Conservation (phyloP, 2,888 invertebrate species). For the Gymnocheta viridis region DNA sequence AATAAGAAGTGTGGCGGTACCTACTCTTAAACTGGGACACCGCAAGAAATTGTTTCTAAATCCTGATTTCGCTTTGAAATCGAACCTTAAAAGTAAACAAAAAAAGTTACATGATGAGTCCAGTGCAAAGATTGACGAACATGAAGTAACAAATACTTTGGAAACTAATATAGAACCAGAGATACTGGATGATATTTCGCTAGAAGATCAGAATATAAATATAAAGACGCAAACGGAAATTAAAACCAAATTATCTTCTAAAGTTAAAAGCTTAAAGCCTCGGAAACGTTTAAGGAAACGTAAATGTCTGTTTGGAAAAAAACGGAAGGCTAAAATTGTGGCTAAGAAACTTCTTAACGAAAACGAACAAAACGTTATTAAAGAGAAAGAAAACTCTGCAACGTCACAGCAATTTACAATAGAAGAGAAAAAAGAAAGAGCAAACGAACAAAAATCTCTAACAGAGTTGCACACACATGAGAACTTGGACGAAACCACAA, state of each 20-base stretch:
- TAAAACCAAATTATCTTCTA: neutral
- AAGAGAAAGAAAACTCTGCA: neutral
- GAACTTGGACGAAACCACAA: neutral
- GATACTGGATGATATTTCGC: neutral
- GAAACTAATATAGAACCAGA: neutral
- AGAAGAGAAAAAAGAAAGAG: neutral
- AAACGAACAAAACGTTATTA: neutral
- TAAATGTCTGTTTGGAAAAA: neutral
- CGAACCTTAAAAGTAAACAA: neutral
- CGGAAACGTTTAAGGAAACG: neutral
- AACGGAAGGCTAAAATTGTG: neutral
- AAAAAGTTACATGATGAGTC: neutral
- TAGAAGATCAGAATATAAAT: neutral
- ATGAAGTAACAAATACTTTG: neutral
- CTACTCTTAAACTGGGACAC: constrained; percentile 76
- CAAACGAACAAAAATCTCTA: neutral
- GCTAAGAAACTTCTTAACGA: neutral
- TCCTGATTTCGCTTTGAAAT: constrained; percentile 47
- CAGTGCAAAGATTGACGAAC: neutral
- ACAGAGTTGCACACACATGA: neutral
- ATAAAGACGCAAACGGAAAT: neutral
- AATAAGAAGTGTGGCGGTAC: constrained; percentile 74
- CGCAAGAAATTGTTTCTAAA: constrained; percentile 73
- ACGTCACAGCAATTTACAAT: neutral
- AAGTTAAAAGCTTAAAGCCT: neutral